These are phyloP conservation scores for Setophaga coronata DNA, from an alignment of 2,113 vertebrate species.

Conservation along the genomic window DNA sequence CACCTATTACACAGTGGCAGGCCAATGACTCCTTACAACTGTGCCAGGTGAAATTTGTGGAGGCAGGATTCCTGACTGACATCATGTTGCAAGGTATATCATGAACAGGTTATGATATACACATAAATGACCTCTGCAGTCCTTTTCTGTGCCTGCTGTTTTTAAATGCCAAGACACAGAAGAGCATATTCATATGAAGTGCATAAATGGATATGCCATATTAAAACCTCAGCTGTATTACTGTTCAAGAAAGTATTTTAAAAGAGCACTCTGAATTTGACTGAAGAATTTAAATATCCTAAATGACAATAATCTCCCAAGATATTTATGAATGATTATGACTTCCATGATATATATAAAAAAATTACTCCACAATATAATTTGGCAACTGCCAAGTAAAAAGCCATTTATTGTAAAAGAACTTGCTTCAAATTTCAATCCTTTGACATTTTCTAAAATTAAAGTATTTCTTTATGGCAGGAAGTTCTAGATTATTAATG, in stretches of 20 bases:
- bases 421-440: constrained; percentile 16
- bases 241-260: neutral
- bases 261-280: neutral
- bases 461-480: constrained; percentile 13
- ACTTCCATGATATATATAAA: neutral
- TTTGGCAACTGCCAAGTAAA: constrained; percentile 16
- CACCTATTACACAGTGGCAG: neutral
- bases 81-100: neutral
- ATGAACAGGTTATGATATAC: neutral
- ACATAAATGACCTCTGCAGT: neutral
- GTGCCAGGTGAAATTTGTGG: neutral
- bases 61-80: neutral
- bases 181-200: neutral
- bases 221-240: neutral
- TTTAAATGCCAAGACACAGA: neutral
- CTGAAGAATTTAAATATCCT: constrained; percentile 1
- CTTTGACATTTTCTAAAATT: constrained; percentile 45
- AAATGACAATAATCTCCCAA: neutral
- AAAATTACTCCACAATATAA: neutral
- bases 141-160: neutral
- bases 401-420: neutral
- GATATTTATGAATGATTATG: neutral
- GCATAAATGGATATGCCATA: neutral
- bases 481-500: constrained; percentile 47
- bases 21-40: neutral